Percentiles rank a stretch among this genome's conserved stretches.
These are phyloP conservation scores for Lasioglossum calceatum DNA, from an alignment of 2,888 invertebrate species.

Conservation along the genomic window DNA sequence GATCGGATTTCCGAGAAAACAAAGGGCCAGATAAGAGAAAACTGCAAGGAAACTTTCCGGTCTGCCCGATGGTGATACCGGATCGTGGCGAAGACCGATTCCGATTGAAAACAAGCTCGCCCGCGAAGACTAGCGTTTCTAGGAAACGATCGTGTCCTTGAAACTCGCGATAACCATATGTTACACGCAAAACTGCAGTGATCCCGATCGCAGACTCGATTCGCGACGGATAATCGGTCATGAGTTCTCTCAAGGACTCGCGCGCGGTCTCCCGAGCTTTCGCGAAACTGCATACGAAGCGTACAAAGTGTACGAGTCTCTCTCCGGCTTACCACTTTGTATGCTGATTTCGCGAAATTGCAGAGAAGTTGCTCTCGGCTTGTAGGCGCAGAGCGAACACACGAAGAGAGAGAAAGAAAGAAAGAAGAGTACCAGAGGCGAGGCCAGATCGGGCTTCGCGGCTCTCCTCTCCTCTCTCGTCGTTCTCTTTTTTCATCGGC, in stretches of 20 bases:
- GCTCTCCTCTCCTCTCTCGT: slow-evolving; percentile 39
- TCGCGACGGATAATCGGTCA: slow-evolving; percentile 9
- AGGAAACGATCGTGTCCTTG: slow-evolving; percentile 15
- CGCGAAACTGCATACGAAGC: slow-evolving; percentile 47
- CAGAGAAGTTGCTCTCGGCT: slow-evolving; percentile 45
- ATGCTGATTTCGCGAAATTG: slow-evolving; percentile 63
- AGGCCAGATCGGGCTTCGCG: slow-evolving; percentile 55
- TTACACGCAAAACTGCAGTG: neutral
- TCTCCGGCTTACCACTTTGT: slow-evolving; percentile 52
- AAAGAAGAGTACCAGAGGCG: slow-evolving; percentile 37
- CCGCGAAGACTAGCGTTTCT: neutral
- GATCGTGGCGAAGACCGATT: neutral
- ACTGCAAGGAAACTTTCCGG: neutral
- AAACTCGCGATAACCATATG: neutral
- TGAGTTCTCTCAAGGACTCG: slow-evolving; percentile 50
- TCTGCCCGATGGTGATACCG: neutral
- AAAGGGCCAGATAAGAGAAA: neutral
- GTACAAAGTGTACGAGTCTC: slow-evolving; percentile 1
- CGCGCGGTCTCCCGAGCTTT: slow-evolving; percentile 35
- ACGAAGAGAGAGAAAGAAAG: neutral
- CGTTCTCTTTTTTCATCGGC: slow-evolving; percentile 32
- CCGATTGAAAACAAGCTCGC: neutral
- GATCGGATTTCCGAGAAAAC: neutral
- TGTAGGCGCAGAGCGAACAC: neutral
- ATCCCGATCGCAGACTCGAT: slow-evolving; percentile 3